These are phyloP conservation scores for Athrips mouffetella DNA, from an alignment of 2,888 invertebrate genomes.

Conservation along the genomic window DNA sequence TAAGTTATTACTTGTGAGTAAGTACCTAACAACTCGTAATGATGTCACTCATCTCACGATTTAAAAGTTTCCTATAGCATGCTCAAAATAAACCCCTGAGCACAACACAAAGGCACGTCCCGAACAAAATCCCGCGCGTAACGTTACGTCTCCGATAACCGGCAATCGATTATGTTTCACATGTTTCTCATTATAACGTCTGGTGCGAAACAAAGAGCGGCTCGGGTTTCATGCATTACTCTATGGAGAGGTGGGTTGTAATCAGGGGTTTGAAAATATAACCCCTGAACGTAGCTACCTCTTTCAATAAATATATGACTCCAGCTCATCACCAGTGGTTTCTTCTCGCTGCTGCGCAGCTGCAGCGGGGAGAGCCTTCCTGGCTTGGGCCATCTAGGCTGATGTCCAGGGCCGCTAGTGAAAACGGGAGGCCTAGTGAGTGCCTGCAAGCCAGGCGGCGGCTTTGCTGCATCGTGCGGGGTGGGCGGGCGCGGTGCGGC, in stretches of 20 bases:
- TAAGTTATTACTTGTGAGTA: too few relatives aligned
- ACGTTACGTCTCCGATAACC: constrained; percentile 63
- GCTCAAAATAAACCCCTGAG: constrained; percentile 15
- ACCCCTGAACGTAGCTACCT: background rate
- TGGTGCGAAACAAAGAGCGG: constrained; percentile 70
- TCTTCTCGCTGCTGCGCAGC: too few relatives aligned
- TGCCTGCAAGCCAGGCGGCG: too few relatives aligned
- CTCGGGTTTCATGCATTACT: constrained; percentile 63
- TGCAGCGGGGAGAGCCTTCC: too few relatives aligned
- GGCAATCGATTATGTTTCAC: constrained; percentile 69
- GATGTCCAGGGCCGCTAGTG: background rate
- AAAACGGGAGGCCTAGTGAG: too few relatives aligned
- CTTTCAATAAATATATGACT: too few relatives aligned
- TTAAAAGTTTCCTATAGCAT: constrained; percentile 10
- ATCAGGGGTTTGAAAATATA: background rate
- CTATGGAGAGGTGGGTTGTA: constrained; percentile 24
- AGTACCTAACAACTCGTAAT: background rate
- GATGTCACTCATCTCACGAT: constrained; percentile 5
- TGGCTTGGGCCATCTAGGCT: background rate
- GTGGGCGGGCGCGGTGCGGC: too few relatives aligned
- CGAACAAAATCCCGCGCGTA: constrained; percentile 51
- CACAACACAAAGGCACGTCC: constrained; percentile 41
- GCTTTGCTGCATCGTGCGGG: too few relatives aligned
- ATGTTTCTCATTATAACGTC: constrained; percentile 74
- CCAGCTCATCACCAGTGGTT: too few relatives aligned